Evolutionary conservation across 2,888 invertebrate genomes (phyloP), one percentile per base, ranked within the genome.

Genomic region (Athetis lepigone): DNA sequence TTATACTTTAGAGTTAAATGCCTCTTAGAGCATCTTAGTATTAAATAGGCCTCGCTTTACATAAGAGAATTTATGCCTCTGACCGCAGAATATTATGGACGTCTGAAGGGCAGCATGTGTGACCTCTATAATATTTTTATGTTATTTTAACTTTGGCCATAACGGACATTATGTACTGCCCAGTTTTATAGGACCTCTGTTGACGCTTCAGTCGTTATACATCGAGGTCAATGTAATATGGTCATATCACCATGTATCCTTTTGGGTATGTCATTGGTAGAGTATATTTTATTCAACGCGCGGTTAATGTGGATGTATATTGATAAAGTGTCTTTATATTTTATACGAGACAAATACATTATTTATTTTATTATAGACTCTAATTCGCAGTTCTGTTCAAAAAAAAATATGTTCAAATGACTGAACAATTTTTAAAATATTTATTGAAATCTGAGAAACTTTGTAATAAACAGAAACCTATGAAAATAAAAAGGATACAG

Each of bases 81-180:
- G 62, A 65, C 70, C 65, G 55, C 56, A 62, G 23, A 27, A 66
- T 57, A 56, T 63, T 68, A 63, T 61, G 70, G 68, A 69, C 57
- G 67, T 77, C 63, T 77, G 57, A 73, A 82, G 80, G 79, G 55
- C 79, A 65, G 56, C 70, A 73, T 66, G 55, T 69, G 77, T 69
- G 77, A 77, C 82, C 81, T 67, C 69, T 27, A 82, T 79, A 72
- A 75, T 56, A 59, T 74, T 77, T 78, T 81, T 67, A 77, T 74
- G 65, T 77, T 70, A 70, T 81, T 79, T 66, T 80, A 81, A 77
- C 77, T 77, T 73, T 70, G 59, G 57, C 7, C 57, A 62, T 74
- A 74, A 67, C 60, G 51, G 56, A 50, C 70, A 72, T 67, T 57
- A 71, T 67, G 52, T 43, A 11, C 7, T 1, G 29, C 5, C 62